Evolutionary conservation across 1,140 invertebrate genomes (phyloP), one percentile per base, ranked within the genome.

Genomic region (Camponotus floridanus): DNA sequence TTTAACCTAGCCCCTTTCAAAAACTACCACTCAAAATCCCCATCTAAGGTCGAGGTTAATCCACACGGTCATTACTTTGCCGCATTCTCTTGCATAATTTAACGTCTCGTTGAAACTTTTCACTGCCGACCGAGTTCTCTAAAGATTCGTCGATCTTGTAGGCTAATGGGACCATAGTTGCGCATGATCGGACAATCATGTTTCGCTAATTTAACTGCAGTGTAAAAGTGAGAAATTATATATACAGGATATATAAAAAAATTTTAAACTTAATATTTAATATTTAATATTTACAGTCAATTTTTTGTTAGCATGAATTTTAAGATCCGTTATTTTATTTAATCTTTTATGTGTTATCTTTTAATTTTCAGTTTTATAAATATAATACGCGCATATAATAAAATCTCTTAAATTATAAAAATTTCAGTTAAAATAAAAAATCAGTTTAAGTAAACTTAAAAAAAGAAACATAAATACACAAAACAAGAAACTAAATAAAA

Each of bases 41-140:
- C 42, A 21, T 45, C 59, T 74, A 86, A 90, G 85, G 85, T 86
- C 85, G 76, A 86, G 85, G 85, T 86, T 86, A 86, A 90, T 89
- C 85, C 55, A 33, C 21, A 57, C 36, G 45, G 65, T 59, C 86
- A 86, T 79, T 83, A 83, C 26, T 74, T 39, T n/a, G 11, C 42
- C 13, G 31, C 39, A 55, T 45, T 85, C 31, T 21, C 78, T 26
- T 65, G 89, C 65, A 90, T 90, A 90, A 89, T 90, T 90, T 85
- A 90, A 51, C 76, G 61, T 83, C 71, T 90, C 42, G 51, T 65
- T 87, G 85, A 48, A 86, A 90, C 62, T 87, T 89, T 80, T 85
- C 67, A 57, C 79, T 59, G 36, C 45, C 62, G 9, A 15, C 57
- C 33, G 36, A 18, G 45, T 26, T 45, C 68, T 74, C 79, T 31